Conservation (phyloP, 1,140 invertebrate species). For the Solen grandis region DNA sequence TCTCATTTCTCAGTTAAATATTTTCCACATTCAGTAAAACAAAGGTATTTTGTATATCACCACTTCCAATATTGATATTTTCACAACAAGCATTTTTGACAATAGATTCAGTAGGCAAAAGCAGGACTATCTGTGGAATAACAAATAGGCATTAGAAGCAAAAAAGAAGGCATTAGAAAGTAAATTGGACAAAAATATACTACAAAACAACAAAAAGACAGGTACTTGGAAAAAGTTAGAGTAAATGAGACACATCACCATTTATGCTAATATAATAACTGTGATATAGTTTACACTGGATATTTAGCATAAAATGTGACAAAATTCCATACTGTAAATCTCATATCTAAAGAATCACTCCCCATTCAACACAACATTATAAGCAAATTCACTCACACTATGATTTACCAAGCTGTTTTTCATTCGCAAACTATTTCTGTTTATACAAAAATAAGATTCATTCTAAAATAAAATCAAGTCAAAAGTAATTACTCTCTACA, state of each 20-base stretch:
- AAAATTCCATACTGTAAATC: conserved; percentile 4
- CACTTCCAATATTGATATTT: background rate
- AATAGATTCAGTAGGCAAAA: conserved; percentile 23
- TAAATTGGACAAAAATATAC: conserved; percentile 3
- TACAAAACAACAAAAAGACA: conserved; percentile 19
- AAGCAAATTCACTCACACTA: too few relatives aligned
- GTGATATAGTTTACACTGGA: conserved; percentile 31
- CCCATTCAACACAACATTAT: too few relatives aligned
- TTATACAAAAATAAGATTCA: too few relatives aligned
- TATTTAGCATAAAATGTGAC: conserved; percentile 21
- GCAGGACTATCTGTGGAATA: background rate
- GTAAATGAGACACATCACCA: conserved; percentile 30
- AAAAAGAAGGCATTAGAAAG: conserved; percentile 17
- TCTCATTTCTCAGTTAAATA: conserved; percentile 15
- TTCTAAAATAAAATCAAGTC: too few relatives aligned
- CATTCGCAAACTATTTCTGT: too few relatives aligned
- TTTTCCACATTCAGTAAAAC: conserved; percentile 1
- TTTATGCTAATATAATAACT: conserved; percentile 18
- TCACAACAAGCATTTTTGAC: conserved; percentile 23
- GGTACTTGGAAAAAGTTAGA: conserved; percentile 11
- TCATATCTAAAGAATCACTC: conserved; percentile 5
- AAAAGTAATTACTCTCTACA: too few relatives aligned
- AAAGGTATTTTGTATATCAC: conserved; percentile 13
- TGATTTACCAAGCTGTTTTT: too few relatives aligned
- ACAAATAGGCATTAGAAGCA: conserved; percentile 24